Percentiles rank a stretch among this genome's conserved stretches.
Evolutionary conservation across 2,797 vertebrate genomes (phyloP).

Genomic region (Neostethus bicornis): DNA sequence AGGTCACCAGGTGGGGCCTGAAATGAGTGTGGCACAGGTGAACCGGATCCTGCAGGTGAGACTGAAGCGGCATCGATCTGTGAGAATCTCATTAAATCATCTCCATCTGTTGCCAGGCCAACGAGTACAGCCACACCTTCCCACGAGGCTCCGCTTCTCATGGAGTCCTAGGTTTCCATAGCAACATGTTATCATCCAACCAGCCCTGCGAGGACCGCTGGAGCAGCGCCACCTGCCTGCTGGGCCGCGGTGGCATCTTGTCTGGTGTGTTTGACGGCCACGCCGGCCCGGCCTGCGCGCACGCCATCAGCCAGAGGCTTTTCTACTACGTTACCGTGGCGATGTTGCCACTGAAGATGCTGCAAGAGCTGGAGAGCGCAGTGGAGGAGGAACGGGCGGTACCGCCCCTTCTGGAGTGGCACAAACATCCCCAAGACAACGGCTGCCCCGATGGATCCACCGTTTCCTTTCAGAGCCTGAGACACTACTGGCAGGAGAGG

Average conservation of each 20-base stretch:
- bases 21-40: conserved; percentile 50
- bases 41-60: conserved; percentile 62
- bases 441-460: conserved; percentile 38
- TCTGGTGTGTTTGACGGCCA: conserved; percentile 75
- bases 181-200: conserved; percentile 72
- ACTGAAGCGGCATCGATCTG: background rate
- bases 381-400: conserved; percentile 63
- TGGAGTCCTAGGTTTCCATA: conserved; percentile 68
- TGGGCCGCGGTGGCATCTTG: conserved; percentile 50
- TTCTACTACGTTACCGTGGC: conserved; percentile 71
- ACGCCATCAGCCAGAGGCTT: conserved; percentile 70
- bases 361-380: conserved; percentile 52
- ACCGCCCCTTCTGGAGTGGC: conserved; percentile 68
- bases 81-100: background rate
- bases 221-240: conserved; percentile 70
- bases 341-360: conserved; percentile 50
- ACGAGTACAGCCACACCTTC: conserved; percentile 65
- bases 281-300: conserved; percentile 62
- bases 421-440: conserved; percentile 70
- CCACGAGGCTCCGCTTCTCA: conserved; percentile 57
- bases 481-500: conserved; percentile 71
- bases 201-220: conserved; percentile 66
- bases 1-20: conserved; percentile 7
- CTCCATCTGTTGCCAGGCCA: conserved; percentile 47
- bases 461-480: conserved; percentile 62